Base-by-base conservation (phyloP, 1,140 invertebrate genomes). In the Pseudomyrmex gracilis region DNA sequence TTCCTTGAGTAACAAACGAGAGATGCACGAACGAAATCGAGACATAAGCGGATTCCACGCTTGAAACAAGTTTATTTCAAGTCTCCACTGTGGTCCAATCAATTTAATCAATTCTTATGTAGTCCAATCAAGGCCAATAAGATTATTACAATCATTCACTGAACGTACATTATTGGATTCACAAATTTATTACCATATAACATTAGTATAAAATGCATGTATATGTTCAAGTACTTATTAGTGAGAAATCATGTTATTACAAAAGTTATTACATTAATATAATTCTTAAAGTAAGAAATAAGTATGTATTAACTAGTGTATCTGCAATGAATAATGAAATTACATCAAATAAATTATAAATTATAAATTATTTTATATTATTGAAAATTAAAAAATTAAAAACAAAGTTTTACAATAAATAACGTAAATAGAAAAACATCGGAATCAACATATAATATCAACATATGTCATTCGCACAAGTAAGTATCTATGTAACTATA, bases 1-100 rank as follows among this genome's bases (percentile, higher is more conserved):
- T 64, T 34, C 76, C 58, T 12, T 49, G 63, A 73, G 74, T 88
- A 89, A 88, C 74, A 87, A 87, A 74, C 47, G 70, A 77, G 53
- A 45, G 49, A 45, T 15, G 12, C 53, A 8, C 43, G 17, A 51
- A 55, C 60, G 58, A 66, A 76, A 76, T 10, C 43, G 57, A 64
- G 77, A 83, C 53, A 58, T 76, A 85, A 85, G 83, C 61, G 63
- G 55, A 80, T 80, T 80, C 66, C 20, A 24, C 47, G 47, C 68
- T 66, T 47, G 82, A 51, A 70, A 70, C 70, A 53, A 76, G 61
- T 85, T 85, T 84, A 70, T 64, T 85, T 55, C 45, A 77, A 47
- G 34, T 34, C 34, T 71, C 66, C n/a, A 45, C 66, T 49, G 53
- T 15, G 61, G 45, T 22, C 53, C 22, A 12, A 15, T 43, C 76